Conservation (phyloP, 2,113 vertebrate species). For the Opisthocomus hoazin region DNA sequence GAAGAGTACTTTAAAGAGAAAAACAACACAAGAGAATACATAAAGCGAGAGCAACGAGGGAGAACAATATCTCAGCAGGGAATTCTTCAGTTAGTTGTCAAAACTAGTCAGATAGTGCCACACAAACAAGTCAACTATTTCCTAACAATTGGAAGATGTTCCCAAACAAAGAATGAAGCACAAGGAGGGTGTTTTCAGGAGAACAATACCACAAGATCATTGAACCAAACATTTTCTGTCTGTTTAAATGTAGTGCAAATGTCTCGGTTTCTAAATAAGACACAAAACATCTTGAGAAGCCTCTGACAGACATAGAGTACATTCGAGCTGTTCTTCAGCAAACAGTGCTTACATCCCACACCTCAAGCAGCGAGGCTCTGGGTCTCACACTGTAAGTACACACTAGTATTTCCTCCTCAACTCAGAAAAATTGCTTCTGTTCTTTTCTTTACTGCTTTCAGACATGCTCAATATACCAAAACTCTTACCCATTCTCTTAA, state of each 20-base stretch:
- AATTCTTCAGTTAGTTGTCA: conserved; percentile 1
- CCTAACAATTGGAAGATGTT: background rate
- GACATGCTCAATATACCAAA: background rate
- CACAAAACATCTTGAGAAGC: background rate
- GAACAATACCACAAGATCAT: background rate
- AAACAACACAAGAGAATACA: conserved; percentile 28
- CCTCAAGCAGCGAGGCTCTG: background rate
- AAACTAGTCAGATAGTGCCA: background rate
- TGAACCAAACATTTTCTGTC: background rate
- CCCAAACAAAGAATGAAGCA: background rate
- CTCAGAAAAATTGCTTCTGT: background rate
- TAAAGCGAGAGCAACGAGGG: background rate
- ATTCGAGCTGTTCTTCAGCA: background rate
- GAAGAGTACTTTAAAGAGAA: background rate
- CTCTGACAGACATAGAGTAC: background rate
- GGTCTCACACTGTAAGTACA: background rate
- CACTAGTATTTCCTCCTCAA: background rate
- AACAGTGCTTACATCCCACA: background rate
- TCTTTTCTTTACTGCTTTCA: background rate
- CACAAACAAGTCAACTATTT: background rate
- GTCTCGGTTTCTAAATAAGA: background rate
- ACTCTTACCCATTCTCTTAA: background rate
- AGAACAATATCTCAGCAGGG: background rate
- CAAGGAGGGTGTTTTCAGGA: background rate
- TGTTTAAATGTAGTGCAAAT: background rate